Conservation (phyloP, 2,797 vertebrate species). For the Emys orbicularis region DNA sequence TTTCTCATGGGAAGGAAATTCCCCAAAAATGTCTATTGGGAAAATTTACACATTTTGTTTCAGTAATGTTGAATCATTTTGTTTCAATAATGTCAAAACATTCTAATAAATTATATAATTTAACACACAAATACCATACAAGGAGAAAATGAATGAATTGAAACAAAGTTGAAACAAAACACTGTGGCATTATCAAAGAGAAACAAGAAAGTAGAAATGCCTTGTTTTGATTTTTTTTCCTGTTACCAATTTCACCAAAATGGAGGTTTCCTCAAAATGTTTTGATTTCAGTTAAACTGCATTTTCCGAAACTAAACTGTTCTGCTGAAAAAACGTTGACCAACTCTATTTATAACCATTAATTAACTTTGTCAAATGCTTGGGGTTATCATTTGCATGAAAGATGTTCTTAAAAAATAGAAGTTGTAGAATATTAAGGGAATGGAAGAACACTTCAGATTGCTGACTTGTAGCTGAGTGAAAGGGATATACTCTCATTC, state of each 20-base stretch:
- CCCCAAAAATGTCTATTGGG: not conserved
- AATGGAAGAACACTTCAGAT: not conserved
- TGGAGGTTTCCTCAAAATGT: not conserved
- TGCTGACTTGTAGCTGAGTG: not conserved
- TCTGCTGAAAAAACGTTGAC: not conserved
- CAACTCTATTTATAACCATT: not conserved
- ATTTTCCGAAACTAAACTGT: not conserved
- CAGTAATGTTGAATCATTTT: too few species aligned
- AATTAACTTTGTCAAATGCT: not conserved
- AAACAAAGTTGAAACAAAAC: slow-evolving; percentile 19
- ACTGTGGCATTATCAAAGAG: not conserved
- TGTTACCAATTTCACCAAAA: not conserved
- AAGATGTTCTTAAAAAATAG: slow-evolving; percentile 18
- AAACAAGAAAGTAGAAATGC: not conserved
- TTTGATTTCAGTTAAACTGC: not conserved
- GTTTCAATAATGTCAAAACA: not conserved
- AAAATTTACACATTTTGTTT: not conserved
- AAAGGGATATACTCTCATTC: not conserved
- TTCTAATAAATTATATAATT: not conserved
- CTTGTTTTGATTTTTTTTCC: not conserved
- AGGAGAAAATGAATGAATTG: not conserved
- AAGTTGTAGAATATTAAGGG: not conserved
- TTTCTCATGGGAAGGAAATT: slow-evolving; percentile 19
- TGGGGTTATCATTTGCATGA: not conserved
- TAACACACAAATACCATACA: not conserved